Evolutionary conservation across 2,113 vertebrate genomes (phyloP), one percentile per base, ranked within the genome.

Genomic region (Albula glossodonta): DNA sequence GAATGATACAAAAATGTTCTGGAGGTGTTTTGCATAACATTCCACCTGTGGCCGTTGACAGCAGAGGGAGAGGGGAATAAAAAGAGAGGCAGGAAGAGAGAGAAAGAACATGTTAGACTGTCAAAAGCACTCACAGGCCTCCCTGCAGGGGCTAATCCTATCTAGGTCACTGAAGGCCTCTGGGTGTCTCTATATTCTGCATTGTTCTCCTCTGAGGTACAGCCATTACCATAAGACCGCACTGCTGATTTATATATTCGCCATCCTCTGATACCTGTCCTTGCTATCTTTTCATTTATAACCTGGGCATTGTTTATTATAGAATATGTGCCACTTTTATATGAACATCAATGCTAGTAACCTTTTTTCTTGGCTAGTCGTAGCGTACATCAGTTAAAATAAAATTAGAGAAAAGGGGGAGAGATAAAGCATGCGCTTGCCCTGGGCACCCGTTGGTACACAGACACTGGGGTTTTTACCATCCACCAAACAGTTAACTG

Each of bases 91-190:
- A 9, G 70, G 31, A 8, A 50, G 80, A 81, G 70, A 74, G n/a
- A n/a, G n/a, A 74, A 48, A 60, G 15, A 70, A 53, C 2, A 41
- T 57, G 48, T 9, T 6, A 83, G 52, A 80, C 17, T 60, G 60
- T 51, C 63, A 83, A n/a, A 51, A 31, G 49, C 66, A 48, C 57
- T 84, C 56, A 70, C 53, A 78, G 81, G 86, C 51, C 53, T 49
- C 79, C 82, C 66, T 56, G 52, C 17, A 41, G 49, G 66, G 80
- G 48, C 80, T 82, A 57, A 51, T 49, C 31, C 83, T 77, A 85
- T 87, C 78, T 85, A 85, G 87, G 87, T 87, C 87, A 87, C 22
- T 52, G 5, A 5, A 81, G 87, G 51, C 83, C 83, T 57, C 63
- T 84, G 5, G 83, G 49, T 80, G 78, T 82, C 85, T 53, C 63